These are phyloP conservation scores for Troglohyphantes excavatus DNA, from an alignment of 2,888 invertebrate species.

Conservation along the genomic window DNA sequence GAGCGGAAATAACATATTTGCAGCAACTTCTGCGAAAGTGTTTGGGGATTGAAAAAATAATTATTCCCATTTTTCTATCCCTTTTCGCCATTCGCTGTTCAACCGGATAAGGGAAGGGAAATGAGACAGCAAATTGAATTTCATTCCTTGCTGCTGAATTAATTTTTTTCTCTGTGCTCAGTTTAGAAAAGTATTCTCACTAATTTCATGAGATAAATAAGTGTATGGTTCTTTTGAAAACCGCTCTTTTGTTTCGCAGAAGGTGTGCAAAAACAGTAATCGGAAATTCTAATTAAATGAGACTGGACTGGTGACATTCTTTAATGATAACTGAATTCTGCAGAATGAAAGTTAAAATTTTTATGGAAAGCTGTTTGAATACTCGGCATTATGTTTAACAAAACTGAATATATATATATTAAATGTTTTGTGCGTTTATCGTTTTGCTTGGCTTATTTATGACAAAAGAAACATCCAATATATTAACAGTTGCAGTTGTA, in stretches of 20 bases:
- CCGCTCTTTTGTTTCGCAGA: background rate
- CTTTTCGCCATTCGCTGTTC: no score
- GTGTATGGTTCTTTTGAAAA: constrained; percentile 20
- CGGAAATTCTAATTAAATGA: constrained; percentile 54
- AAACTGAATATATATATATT: no score
- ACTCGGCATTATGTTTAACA: no score
- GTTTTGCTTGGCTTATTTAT: no score
- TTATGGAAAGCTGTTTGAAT: background rate
- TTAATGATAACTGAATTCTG: background rate
- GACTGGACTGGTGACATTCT: background rate
- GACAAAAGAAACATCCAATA: no score
- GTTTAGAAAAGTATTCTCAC: background rate
- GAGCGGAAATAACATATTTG: background rate
- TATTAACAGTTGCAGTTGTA: no score
- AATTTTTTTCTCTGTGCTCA: background rate
- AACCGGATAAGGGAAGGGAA: background rate
- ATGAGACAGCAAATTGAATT: constrained; percentile 44
- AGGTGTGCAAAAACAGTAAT: background rate
- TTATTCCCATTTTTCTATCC: constrained; percentile 12
- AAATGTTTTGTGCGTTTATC: no score
- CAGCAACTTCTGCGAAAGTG: background rate
- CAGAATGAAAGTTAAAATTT: background rate
- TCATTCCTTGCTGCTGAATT: constrained; percentile 3
- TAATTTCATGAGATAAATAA: constrained; percentile 2
- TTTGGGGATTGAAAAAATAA: constrained; percentile 32